Evolutionary conservation across 2,888 invertebrate species (phyloP).

Genomic region (Ptycholaimellus sp.): DNA sequence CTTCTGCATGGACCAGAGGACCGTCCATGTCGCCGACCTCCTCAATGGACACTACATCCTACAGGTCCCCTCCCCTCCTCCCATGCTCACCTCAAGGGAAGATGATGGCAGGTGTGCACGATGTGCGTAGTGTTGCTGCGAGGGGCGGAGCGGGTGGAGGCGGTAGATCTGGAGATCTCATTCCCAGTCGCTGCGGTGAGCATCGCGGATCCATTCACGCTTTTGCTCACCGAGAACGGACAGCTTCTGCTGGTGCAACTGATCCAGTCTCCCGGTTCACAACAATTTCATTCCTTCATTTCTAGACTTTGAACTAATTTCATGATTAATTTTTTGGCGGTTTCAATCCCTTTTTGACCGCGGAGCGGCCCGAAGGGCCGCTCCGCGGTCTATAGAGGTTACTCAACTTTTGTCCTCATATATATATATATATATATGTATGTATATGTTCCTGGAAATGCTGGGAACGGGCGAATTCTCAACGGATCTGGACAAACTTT

Average conservation of each 20-base stretch:
- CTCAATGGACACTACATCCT: conserved; percentile 73
- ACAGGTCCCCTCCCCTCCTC: conserved; percentile 33
- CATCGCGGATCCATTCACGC: conserved; percentile 71
- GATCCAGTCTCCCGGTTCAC: neutral
- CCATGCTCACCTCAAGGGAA: neutral
- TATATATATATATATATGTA: too few relatives aligned
- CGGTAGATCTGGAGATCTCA: conserved; percentile 55
- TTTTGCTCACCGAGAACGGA: conserved; percentile 61
- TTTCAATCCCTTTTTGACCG: too few relatives aligned
- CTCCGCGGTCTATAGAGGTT: too few relatives aligned
- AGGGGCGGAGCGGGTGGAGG: conserved; percentile 43
- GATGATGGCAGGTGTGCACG: conserved; percentile 34
- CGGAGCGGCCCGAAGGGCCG: too few relatives aligned
- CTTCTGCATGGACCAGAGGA: conserved; percentile 64
- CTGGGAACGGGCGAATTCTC: too few relatives aligned
- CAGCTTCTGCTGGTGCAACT: conserved; percentile 46
- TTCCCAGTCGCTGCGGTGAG: conserved; percentile 59
- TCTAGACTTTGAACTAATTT: neutral
- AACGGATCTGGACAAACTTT: too few relatives aligned
- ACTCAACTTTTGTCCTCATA: too few relatives aligned
- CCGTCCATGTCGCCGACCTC: conserved; percentile 77
- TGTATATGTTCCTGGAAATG: too few relatives aligned
- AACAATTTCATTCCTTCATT: neutral
- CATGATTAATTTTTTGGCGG: neutral
- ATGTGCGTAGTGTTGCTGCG: conserved; percentile 36